Base-by-base conservation (phyloP, 2,113 vertebrate species). In the Upupa epops region DNA sequence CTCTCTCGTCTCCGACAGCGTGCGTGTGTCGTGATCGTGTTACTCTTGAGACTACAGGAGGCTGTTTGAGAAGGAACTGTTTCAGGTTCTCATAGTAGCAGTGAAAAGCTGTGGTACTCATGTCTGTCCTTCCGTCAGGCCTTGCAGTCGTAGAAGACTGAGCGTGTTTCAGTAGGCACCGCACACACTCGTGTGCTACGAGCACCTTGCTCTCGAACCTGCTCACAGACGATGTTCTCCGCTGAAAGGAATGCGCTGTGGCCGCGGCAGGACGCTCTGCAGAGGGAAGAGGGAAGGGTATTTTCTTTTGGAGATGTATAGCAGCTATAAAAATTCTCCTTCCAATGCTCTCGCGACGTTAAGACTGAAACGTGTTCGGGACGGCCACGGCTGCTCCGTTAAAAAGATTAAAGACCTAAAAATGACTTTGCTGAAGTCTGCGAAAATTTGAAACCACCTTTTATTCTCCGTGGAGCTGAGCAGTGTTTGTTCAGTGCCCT, bases 1-100 rank as follows among this genome's bases (percentile, higher is more conserved):
- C 42, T 51, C 45, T 28, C 20, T 40, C 55, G 18, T 31, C 16
- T 36, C 65, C 49, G 49, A 6, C 11, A 1, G 12, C 15, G 0
- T 3, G 7, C 5, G 0, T 10, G 11, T 46, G 34, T 31, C 68
- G 2, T 1, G 25, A 17, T 45, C 16, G 0, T 31, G 0, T 42
- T 36, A 3, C 16, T 52, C 76, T 40, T 42, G 17, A 54, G 60
- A 11, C 36, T 12, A 26, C 13, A n/a, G 42, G 66, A 71, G 7
- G 0, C 25, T 49, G 0, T 71, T 86, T 85, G 40, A 5, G 40
- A 76, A 52, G 13, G 29, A 63, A 29, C 7, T 6, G 1, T 37
- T 81, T 74, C 34, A 48, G 26, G 8, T 59, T 48, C 12, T 25
- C 40, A 15, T 42, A 15, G 40, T 42, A 12, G 40, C 11, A 42